Percentiles rank a stretch among this genome's conserved stretches.
These are phyloP conservation scores for Flabesymbios commensalis DNA, from an alignment of 2,888 invertebrate species.

Conservation along the genomic window DNA sequence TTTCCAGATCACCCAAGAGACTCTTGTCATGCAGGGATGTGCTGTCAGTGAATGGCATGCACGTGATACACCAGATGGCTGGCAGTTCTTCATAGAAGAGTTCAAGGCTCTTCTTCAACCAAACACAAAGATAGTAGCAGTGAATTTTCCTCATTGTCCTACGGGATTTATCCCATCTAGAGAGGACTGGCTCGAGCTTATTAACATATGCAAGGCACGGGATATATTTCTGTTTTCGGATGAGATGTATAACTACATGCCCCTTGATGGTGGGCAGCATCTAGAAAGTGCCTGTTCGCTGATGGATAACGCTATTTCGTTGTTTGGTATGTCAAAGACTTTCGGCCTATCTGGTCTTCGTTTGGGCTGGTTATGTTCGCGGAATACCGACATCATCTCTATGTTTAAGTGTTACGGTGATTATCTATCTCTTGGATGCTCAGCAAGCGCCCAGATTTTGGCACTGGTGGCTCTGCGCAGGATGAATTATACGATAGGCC, in stretches of 20 bases:
- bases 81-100: slow-evolving; percentile 25
- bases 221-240: slow-evolving; percentile 29
- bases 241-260: slow-evolving; percentile 30
- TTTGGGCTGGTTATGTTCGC: slow-evolving; percentile 30
- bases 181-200: slow-evolving; percentile 16
- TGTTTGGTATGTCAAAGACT: slow-evolving; percentile 33
- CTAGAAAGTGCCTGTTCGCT: slow-evolving; percentile 26
- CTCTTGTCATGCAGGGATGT: slow-evolving; percentile 14
- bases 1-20: slow-evolving; percentile 33
- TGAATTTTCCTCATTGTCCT: slow-evolving; percentile 37
- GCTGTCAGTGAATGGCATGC: slow-evolving; percentile 24
- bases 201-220: slow-evolving; percentile 22
- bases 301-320: slow-evolving; percentile 24
- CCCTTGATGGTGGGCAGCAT: slow-evolving; percentile 19
- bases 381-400: slow-evolving; percentile 17
- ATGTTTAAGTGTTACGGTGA: slow-evolving; percentile 22
- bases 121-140: slow-evolving; percentile 29
- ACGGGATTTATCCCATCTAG: slow-evolving; percentile 23
- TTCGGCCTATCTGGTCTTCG: slow-evolving; percentile 33
- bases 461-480: slow-evolving; percentile 29
- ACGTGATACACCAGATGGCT: slow-evolving; percentile 8
- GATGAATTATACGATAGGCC: slow-evolving; percentile 8
- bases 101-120: slow-evolving; percentile 11
- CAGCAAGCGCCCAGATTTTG: slow-evolving; percentile 28
- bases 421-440: slow-evolving; percentile 31